Conservation (phyloP, 1,140 invertebrate species). For the Ceratina calcarata region DNA sequence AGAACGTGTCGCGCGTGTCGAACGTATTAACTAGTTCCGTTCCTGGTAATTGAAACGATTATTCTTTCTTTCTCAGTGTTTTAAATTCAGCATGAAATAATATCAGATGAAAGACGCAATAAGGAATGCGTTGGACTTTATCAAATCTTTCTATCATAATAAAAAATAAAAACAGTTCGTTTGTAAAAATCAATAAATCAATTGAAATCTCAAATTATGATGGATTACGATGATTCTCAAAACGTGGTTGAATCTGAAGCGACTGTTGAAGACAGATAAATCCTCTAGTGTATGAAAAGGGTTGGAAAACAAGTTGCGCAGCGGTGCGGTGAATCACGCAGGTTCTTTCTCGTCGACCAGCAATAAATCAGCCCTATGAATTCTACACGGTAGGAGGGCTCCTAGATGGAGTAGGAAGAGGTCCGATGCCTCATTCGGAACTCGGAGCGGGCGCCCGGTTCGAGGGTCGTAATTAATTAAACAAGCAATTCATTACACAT, state of each 20-base stretch:
- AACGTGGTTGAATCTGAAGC: not conserved
- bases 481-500: slow-evolving; percentile 81
- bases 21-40: not conserved
- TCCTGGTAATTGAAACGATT: not conserved
- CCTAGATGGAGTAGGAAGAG: not conserved
- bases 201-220: too few species aligned
- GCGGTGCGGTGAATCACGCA: not conserved
- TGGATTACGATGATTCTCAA: too few species aligned
- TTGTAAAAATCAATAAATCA: too few species aligned
- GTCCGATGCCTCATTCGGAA: slow-evolving; percentile 16
- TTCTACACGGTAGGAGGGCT: slow-evolving; percentile 18
- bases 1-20: not conserved
- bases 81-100: too few species aligned
- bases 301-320: not conserved
- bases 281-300: not conserved
- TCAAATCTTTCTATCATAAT: too few species aligned
- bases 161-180: too few species aligned
- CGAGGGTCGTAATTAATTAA: slow-evolving; percentile 80
- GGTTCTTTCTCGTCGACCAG: not conserved
- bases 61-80: not conserved
- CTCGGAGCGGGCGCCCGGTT: slow-evolving; percentile 23
- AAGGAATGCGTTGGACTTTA: too few species aligned
- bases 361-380: slow-evolving; percentile 44
- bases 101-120: too few species aligned
- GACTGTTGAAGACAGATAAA: too few species aligned